A percentile compares a stretch with the other conserved stretches of the same genome.
Conservation (phyloP, 2,797 vertebrate genomes). For the Peromyscus nudipes region DNA sequence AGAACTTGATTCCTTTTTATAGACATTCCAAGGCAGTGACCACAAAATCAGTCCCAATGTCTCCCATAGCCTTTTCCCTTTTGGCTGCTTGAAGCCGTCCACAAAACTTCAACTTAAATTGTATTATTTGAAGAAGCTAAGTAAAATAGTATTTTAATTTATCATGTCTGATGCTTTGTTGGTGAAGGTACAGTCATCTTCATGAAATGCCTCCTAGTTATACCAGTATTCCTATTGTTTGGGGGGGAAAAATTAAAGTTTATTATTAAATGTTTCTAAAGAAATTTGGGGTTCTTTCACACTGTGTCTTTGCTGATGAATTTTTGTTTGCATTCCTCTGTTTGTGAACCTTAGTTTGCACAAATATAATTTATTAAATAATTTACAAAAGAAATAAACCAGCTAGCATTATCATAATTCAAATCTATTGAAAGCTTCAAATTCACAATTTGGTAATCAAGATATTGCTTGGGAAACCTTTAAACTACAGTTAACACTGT, state of each 20-base stretch:
- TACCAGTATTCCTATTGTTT: neutral
- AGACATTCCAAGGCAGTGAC: constrained; percentile 12
- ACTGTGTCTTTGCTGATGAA: constrained; percentile 27
- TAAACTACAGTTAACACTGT: constrained; percentile 22
- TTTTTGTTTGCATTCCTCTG: neutral
- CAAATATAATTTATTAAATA: constrained; percentile 36
- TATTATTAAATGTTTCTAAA: constrained; percentile 19
- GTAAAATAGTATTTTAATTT: constrained; percentile 10
- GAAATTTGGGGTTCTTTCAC: constrained; percentile 18
- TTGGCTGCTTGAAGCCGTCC: neutral
- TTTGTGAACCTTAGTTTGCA: neutral
- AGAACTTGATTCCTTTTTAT: neutral
- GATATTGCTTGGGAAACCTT: constrained; percentile 26
- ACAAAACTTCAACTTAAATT: constrained; percentile 13
- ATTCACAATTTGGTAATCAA: constrained; percentile 41
- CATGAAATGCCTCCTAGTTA: neutral
- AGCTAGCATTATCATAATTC: neutral
- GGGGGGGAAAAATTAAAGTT: constrained; percentile 25
- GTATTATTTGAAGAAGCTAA: neutral
- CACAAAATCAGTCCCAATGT: neutral
- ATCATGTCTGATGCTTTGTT: neutral
- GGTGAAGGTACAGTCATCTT: neutral
- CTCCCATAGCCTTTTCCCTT: neutral
- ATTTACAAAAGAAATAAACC: constrained; percentile 63
- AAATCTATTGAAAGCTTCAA: constrained; percentile 54